Conservation (phyloP, 2,888 invertebrate species). For the Geophilus truncorum region DNA sequence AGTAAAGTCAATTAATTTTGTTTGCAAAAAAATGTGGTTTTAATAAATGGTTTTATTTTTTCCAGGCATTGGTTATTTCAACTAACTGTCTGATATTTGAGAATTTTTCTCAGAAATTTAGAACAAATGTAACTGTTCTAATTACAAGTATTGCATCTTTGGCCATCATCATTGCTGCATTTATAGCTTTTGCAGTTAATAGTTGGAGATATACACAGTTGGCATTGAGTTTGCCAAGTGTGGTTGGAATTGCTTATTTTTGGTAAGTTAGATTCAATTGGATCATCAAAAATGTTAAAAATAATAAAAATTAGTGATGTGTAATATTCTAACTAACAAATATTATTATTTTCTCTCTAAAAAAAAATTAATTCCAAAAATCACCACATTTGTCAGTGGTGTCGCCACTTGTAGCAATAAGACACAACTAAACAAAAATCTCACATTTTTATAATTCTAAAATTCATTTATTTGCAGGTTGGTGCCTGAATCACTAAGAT, state of each 20-base stretch:
- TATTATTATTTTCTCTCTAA: too few relatives aligned
- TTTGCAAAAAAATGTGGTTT: background rate
- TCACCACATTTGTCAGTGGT: too few relatives aligned
- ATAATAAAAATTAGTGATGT: too few relatives aligned
- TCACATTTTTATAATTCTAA: too few relatives aligned
- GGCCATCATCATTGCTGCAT: conserved; percentile 29
- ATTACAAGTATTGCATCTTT: background rate
- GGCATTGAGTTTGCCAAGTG: conserved; percentile 14
- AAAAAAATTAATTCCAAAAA: background rate
- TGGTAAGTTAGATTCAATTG: conserved; percentile 1
- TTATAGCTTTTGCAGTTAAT: background rate
- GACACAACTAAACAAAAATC: too few relatives aligned
- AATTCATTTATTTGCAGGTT: conserved; percentile 18
- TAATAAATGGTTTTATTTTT: background rate
- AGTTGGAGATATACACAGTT: conserved; percentile 29
- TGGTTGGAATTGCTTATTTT: conserved; percentile 25
- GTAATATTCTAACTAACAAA: too few relatives aligned
- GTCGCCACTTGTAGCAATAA: too few relatives aligned
- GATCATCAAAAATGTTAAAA: too few relatives aligned
- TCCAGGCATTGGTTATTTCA: background rate
- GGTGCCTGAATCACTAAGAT: conserved; percentile 28
- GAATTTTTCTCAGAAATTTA: conserved; percentile 28
- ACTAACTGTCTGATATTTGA: conserved; percentile 13
- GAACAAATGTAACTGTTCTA: background rate
- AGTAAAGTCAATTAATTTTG: background rate